These are phyloP conservation scores for Leistus spinibarbis DNA, from an alignment of 2,888 invertebrate genomes.

Conservation along the genomic window DNA sequence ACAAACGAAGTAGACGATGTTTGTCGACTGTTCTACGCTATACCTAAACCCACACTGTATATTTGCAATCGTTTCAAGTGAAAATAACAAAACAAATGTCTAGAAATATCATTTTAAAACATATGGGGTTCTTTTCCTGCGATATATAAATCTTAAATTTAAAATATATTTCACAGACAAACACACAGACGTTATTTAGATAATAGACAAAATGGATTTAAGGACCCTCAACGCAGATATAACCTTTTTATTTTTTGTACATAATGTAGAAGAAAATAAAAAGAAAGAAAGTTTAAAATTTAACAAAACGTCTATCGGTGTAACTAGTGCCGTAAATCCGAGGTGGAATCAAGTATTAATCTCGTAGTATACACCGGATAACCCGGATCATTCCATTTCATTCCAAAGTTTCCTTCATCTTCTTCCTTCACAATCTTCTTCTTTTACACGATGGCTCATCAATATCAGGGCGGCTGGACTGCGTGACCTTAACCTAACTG, in stretches of 20 bases:
- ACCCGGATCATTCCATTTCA: neutral
- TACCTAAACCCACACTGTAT: neutral
- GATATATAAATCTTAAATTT: too few relatives aligned
- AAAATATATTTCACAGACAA: too few relatives aligned
- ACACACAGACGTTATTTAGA: too few relatives aligned
- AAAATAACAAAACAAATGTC: too few relatives aligned
- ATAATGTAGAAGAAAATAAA: too few relatives aligned
- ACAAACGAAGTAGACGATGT: neutral
- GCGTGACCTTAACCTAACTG: conserved; percentile 29
- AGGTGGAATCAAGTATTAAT: neutral
- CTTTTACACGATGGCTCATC: conserved; percentile 14
- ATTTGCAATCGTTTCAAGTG: neutral
- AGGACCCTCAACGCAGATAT: too few relatives aligned
- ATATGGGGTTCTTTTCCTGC: too few relatives aligned
- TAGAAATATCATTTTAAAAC: too few relatives aligned
- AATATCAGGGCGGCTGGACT: conserved; percentile 20
- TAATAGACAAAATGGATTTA: too few relatives aligned
- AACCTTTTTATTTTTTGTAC: too few relatives aligned
- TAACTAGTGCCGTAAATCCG: neutral
- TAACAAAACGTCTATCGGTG: too few relatives aligned
- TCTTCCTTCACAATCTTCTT: conserved; percentile 1
- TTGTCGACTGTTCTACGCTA: neutral
- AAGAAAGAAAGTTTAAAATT: too few relatives aligned
- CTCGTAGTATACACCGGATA: neutral
- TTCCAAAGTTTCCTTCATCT: neutral